Evolutionary conservation across 2,888 invertebrate species (phyloP).

Genomic region (Digitonthophagus gazella): DNA sequence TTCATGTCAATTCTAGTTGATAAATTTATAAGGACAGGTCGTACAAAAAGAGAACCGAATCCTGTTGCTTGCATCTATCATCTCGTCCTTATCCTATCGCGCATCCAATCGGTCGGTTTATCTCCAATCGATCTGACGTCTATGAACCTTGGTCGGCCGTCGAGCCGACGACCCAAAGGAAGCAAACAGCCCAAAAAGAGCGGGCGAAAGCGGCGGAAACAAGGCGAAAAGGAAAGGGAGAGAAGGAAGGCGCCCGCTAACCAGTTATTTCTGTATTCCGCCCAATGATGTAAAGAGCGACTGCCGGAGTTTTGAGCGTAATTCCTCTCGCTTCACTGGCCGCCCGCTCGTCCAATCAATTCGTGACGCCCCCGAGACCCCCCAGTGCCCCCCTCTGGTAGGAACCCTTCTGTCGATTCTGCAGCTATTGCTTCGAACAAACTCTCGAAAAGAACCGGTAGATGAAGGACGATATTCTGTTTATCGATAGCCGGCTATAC

Average conservation of each 20-base stretch:
- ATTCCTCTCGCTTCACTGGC: slow-evolving; percentile 54
- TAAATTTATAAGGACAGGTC: neutral
- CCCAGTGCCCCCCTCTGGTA: slow-evolving; percentile 13
- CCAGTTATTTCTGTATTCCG: slow-evolving; percentile 26
- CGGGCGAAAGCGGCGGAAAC: neutral
- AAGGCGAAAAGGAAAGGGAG: slow-evolving; percentile 1
- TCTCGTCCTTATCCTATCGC: neutral
- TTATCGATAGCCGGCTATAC: too few species aligned
- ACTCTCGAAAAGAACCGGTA: neutral
- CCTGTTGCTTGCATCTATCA: neutral
- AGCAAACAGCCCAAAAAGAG: slow-evolving; percentile 1
- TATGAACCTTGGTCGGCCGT: neutral
- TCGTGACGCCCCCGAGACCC: slow-evolving; percentile 43
- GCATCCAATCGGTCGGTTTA: neutral
- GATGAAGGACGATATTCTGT: slow-evolving; percentile 12
- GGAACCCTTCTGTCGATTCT: neutral
- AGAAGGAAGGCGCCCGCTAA: slow-evolving; percentile 1
- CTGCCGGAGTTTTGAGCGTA: slow-evolving; percentile 49
- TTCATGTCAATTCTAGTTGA: neutral
- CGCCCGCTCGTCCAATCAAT: slow-evolving; percentile 52
- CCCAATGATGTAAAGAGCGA: slow-evolving; percentile 26
- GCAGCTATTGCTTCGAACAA: slow-evolving; percentile 7
- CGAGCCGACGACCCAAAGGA: neutral
- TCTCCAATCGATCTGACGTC: neutral
- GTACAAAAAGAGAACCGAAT: neutral